These are phyloP conservation scores for Sesia apiformis DNA, from an alignment of 2,888 invertebrate species.

Conservation along the genomic window DNA sequence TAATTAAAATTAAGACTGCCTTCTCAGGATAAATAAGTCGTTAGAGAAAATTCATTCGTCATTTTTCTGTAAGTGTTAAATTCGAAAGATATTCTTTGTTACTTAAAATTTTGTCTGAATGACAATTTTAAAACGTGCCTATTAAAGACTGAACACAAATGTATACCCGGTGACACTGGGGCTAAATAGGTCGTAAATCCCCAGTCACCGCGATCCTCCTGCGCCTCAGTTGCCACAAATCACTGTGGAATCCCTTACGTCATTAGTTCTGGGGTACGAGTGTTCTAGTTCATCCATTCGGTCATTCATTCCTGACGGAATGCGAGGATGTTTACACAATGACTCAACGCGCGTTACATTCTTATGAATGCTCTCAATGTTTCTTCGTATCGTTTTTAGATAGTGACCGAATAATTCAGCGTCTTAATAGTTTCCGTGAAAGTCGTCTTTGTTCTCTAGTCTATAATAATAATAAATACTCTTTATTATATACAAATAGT, in stretches of 20 bases:
- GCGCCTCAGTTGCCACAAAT: background rate
- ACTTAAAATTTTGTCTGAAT: too few relatives aligned
- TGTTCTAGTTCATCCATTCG: background rate
- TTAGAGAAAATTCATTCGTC: too few relatives aligned
- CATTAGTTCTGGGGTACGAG: background rate
- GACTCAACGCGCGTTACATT: background rate
- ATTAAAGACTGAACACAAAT: too few relatives aligned
- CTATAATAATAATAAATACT: too few relatives aligned
- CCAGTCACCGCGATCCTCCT: background rate
- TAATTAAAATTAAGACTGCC: too few relatives aligned
- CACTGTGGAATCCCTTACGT: constrained; percentile 1
- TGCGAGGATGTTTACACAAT: background rate
- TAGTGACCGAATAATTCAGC: background rate
- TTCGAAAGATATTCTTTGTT: too few relatives aligned
- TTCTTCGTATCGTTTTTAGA: background rate
- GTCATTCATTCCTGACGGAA: background rate
- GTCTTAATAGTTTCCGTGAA: background rate
- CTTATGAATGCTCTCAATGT: background rate
- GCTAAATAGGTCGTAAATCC: background rate
- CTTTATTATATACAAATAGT: too few relatives aligned
- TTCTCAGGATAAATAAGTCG: too few relatives aligned
- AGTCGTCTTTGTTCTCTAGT: too few relatives aligned
- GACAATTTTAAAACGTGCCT: too few relatives aligned
- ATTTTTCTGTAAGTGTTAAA: too few relatives aligned
- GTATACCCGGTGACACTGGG: background rate